Evolutionary conservation across 2,888 invertebrate genomes (phyloP), one percentile per base, ranked within the genome.

Genomic region (Dendrolimus pini): DNA sequence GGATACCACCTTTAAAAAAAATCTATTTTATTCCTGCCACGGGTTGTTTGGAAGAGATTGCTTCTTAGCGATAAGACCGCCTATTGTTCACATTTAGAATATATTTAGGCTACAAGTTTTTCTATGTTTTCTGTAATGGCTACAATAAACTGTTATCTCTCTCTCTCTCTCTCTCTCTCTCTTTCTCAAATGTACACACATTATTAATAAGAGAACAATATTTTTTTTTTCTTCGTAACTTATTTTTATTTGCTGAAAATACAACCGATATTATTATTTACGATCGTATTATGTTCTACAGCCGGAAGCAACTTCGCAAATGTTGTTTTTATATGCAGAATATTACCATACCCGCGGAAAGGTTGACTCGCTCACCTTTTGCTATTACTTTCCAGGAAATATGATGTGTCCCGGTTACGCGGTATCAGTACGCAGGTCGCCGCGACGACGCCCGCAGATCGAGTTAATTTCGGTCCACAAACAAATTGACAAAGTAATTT

Each of bases 401-500:
- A 78, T 81, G 82, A 79, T 74, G 72, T 61, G 68, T 65, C 65
- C 69, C 70, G 76, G 71, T 73, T 71, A 67, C 67, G 63, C 73
- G 76, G 77, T 80, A 82, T 80, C 81, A 74, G 77, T 67, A 77
- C 79, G 78, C 82, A 78, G 83, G 83, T 84, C 84, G 83, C 74
- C 72, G 78, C 74, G 65, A 30, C 30, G 30, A 66, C 69, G 80
- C 82, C 82, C 85, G 80, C 87, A 89, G 90, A 89, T 89, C 89
- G 87, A 90, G 90, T 89, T 90, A 90, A 90, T 90, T 89, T 90
- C 85, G 81, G 88, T 88, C 87, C 86, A 89, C 89, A 90, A 90
- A 90, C 89, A 90, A 89, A 90, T 90, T 90, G 90, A 89, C 89
- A 90, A 90, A 90, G 89, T 90, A 90, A 90, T 90, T 89, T 90